Base-by-base conservation (phyloP, 2,888 invertebrate genomes). In the Orthosia gothica region DNA sequence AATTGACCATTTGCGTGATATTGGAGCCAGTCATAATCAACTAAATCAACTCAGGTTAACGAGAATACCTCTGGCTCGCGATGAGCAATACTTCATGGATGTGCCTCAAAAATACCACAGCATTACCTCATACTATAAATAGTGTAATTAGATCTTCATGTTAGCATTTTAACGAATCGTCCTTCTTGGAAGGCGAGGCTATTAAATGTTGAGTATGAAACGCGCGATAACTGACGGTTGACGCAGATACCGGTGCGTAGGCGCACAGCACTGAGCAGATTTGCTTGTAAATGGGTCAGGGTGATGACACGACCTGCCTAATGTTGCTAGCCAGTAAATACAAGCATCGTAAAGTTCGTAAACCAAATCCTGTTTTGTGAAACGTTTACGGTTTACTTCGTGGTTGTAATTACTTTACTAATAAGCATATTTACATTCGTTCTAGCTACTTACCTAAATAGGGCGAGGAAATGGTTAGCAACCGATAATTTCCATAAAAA, bases 221-320 rank as follows among this genome's bases (percentile, higher is more conserved):
- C 86, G 77, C 86, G 77, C 89, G 89, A 91, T 90, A 90, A 89
- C 84, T 88, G 87, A 77, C 85, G 88, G 87, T 90, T 92, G 92
- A 94, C 92, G 92, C 87, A 90, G 90, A 90, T 87, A 86, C 84
- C 72, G 85, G 76, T 92, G 94, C 93, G 95, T 94, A 90, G 95
- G 95, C 92, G 94, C 94, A 93, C 88, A 87, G 88, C 92, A 89
- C 94, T 93, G 87, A 87, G 88, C 92, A 89, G 92, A 93, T 94
- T 94, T 93, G 74, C 89, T 92, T 89, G 89, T 88, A 95, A 94
- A 95, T 94, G 89, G 95, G 95, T 95, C 95, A 95, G 91, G 95
- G 95, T 89, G 90, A 89, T 89, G 88, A 88, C 87, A 83, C 87
- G 89, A 88, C 87, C 86, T 85, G 86, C 77, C 84, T 77, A 79